Evolutionary conservation across 2,797 vertebrate species (phyloP).

Genomic region (Sebastolobus altivelis): DNA sequence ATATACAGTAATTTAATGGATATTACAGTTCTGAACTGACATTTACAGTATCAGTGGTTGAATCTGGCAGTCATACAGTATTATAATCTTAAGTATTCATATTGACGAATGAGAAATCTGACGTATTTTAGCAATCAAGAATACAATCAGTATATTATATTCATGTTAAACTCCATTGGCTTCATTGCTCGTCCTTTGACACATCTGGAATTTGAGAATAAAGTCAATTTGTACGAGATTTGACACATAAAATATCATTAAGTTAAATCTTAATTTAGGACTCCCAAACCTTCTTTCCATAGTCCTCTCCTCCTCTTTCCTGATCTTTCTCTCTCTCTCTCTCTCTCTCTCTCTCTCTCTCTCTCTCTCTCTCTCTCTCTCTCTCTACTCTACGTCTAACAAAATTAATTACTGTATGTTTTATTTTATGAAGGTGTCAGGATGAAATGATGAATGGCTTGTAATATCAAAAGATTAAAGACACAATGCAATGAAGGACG

Average conservation of each 20-base stretch:
- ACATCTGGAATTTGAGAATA: conserved; percentile 81
- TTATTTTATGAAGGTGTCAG: conserved; percentile 89
- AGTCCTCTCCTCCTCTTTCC: too few species aligned
- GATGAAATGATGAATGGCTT: conserved; percentile 90
- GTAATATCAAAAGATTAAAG: conserved; percentile 88
- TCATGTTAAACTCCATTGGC: conserved; percentile 62
- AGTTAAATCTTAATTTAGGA: conserved; percentile 68
- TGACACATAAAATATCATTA: conserved; percentile 63
- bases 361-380: too few species aligned
- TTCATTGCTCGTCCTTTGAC: conserved; percentile 68
- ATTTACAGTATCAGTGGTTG: conserved; percentile 30
- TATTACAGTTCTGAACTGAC: conserved; percentile 26
- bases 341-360: conserved; percentile 29
- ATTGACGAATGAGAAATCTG: conserved; percentile 56
- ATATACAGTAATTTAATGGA: conserved; percentile 23
- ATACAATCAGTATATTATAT: conserved; percentile 79
- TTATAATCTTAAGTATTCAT: conserved; percentile 18
- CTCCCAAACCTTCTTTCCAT: too few species aligned
- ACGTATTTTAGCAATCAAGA: conserved; percentile 73
- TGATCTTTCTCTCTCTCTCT: background rate
- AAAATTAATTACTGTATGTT: conserved; percentile 92
- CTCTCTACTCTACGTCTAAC: conserved; percentile 68
- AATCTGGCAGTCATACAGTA: conserved; percentile 22
- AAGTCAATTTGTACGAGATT: conserved; percentile 74
- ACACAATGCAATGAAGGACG: conserved; percentile 77